Conservation (phyloP, 2,888 invertebrate species). For the Heterodera filipjevi region DNA sequence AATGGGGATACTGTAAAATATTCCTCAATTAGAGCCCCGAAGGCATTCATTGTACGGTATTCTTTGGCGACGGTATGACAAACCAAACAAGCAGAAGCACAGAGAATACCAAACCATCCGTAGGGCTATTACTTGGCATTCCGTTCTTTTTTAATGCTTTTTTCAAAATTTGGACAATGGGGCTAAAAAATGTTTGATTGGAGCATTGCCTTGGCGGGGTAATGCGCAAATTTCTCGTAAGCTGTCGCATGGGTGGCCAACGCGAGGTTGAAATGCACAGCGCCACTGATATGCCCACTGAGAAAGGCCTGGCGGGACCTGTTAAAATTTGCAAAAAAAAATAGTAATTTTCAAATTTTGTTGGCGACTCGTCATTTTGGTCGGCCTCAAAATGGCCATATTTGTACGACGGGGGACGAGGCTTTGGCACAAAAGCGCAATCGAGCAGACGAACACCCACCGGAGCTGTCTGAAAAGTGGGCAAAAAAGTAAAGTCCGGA, state of each 20-base stretch:
- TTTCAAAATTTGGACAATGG: too few species aligned
- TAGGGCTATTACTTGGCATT: too few species aligned
- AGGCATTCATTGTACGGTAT: too few species aligned
- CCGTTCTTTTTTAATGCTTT: too few species aligned
- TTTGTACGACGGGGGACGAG: not conserved
- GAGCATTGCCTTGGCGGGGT: slow-evolving; percentile 44
- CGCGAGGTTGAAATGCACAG: slow-evolving; percentile 53
- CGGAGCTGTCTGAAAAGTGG: not conserved
- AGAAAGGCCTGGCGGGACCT: not conserved
- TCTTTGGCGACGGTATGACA: too few species aligned
- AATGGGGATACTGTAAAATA: not conserved
- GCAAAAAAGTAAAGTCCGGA: too few species aligned
- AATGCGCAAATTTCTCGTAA: slow-evolving; percentile 52
- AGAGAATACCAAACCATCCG: too few species aligned
- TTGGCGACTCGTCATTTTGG: not conserved
- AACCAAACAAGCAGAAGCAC: too few species aligned
- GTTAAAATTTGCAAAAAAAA: not conserved
- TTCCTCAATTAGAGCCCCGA: too few species aligned
- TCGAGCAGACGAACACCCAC: slow-evolving; percentile 5
- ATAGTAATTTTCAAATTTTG: not conserved
- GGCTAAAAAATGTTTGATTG: not conserved
- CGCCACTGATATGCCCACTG: slow-evolving; percentile 51
- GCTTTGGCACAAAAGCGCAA: slow-evolving; percentile 13
- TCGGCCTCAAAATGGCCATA: not conserved
- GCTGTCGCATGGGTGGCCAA: slow-evolving; percentile 54